These are phyloP conservation scores for Diloba caeruleocephala DNA, from an alignment of 2,888 invertebrate genomes.

Conservation along the genomic window DNA sequence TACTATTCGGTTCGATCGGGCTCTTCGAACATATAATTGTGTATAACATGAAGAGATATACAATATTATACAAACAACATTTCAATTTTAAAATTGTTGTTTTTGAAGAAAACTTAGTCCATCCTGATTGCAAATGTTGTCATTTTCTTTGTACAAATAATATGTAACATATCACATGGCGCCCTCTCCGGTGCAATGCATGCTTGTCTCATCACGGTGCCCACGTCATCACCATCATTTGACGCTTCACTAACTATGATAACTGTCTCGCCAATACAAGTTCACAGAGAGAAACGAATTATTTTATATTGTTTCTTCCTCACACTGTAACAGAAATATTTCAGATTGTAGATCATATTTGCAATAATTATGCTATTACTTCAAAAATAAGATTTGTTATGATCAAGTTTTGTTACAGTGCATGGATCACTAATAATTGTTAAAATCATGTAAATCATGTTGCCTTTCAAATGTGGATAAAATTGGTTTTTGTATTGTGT, in stretches of 20 bases:
- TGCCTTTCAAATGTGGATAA: constrained; percentile 22
- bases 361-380: neutral
- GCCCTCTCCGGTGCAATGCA: constrained; percentile 46
- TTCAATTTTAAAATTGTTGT: too few species aligned
- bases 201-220: constrained; percentile 50
- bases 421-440: constrained; percentile 7
- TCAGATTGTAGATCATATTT: too few species aligned
- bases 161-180: constrained; percentile 24
- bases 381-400: neutral
- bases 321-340: constrained; percentile 20
- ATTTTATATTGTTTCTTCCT: neutral
- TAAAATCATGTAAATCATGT: constrained; percentile 32
- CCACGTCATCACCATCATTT: constrained; percentile 46
- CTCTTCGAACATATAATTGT: too few species aligned
- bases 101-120: constrained; percentile 4
- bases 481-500: constrained; percentile 40
- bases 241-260: constrained; percentile 53
- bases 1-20: too few species aligned
- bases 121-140: constrained; percentile 26
- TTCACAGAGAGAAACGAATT: constrained; percentile 7
- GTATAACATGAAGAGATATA: too few species aligned
- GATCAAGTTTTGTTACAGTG: constrained; percentile 14
- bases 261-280: constrained; percentile 8
- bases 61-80: too few species aligned
- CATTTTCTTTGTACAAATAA: constrained; percentile 24